Base-by-base conservation (phyloP, 1,140 invertebrate species). In the Eupristina koningsbergeri region DNA sequence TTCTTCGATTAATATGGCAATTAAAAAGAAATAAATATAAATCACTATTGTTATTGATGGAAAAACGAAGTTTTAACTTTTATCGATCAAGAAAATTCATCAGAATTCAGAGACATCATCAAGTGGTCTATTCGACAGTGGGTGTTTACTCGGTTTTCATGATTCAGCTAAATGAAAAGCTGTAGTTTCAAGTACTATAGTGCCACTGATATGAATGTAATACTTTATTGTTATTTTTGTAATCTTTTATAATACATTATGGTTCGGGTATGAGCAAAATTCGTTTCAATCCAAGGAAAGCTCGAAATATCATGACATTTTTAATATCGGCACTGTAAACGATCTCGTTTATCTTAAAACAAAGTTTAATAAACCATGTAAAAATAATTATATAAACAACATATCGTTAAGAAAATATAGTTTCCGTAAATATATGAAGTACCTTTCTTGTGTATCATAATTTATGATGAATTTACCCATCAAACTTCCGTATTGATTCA, bases 141-240 rank as follows among this genome's bases (percentile, higher is more conserved):
- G 39, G 26, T n/a, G 39, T 71, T n/a, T 19, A 13, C 36, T 71
- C 36, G 67, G 22, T 71, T 71, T 71, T 41, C 67, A 71, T 71
- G 67, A n/a, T 71, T 41, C 67, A 71, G 7, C 39, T 71, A 71
- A 71, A 71, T 71, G 67, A 36, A 71, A 71, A 71, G 36, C n/a
- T 36, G 36, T 71, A 71, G 36, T 71, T 41, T 5, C 0, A 1
- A 41, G 26, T 58, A 3, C 67, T 71, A 71, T 41, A 71, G n/a
- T 9, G 19, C 67, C 22, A 71, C 19, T 71, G 67, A 71, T 71
- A 71, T 36, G 67, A 71, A 41, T 36, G n/a, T 71, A 71, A 71
- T 36, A 71, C 36, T 71, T 71, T 71, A 71, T 71, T 71, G 41
- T 41, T 71, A 41, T 36, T 0, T 8, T 36, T 71, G 36, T 71